Evolutionary conservation across 2,797 vertebrate species (phyloP), one percentile per base, ranked within the genome.

Genomic region (Mus spretus): DNA sequence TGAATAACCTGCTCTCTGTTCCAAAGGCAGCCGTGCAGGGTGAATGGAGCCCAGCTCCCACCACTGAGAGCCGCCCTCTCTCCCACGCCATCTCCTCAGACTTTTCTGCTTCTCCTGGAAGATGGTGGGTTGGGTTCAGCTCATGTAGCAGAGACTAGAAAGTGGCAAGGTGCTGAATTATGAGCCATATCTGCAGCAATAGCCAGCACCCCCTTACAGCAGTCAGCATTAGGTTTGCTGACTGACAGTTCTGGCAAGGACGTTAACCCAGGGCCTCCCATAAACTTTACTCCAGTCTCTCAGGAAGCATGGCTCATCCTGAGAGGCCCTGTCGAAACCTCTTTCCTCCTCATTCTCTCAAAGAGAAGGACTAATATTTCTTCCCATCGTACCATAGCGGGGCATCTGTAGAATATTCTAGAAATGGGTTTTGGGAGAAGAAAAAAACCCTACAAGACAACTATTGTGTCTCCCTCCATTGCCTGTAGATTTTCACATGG

Each of bases 61-160:
- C 0, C 20, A 2, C 5, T 0, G 0, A 4, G 34, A 3, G 1
- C 1, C 0, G 0, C 63, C 2, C n/a, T 13, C 44, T 19, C 13
- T 17, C 2, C 1, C 10, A 4, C 9, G 0, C 28, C 1, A 0
- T 5, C 28, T 40, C 22, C 24, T 70, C 40, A 19, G 17, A 28
- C 14, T 20, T 61, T 57, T 55, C 19, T 1, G 12, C n/a, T n/a
- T 93, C 37, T 0, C 70, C 90, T 55, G 5, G 12, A 19, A 34
- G 34, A 6, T 0, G 4, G 7, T 26, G 11, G 10, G 34, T 0
- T 7, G 3, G 20, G 0, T 31, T 19, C 28, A 1, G 50, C 34
- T 74, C 67, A 14, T 19, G 55, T 17, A 5, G 17, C 0, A 31
- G 37, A 20, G 1, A 34, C 79, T 12, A 17, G 26, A 50, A 77